Conservation (phyloP, 2,113 vertebrate genomes). For the Megaceryle torquata region DNA sequence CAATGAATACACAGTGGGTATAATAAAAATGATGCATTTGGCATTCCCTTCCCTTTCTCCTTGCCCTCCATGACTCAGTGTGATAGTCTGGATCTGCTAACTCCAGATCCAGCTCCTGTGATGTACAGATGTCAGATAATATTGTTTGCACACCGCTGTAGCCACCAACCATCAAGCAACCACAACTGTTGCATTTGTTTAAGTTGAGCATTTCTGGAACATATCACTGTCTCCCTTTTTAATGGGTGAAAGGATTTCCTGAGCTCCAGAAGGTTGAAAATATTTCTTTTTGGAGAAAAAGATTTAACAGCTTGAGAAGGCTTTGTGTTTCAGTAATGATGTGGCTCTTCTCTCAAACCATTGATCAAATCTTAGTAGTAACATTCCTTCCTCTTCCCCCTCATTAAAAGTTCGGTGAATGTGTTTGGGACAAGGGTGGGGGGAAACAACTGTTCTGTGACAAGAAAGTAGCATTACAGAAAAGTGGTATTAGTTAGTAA, state of each 20-base stretch:
- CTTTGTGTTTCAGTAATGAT: slow-evolving; percentile 61
- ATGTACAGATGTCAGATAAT: slow-evolving; percentile 9
- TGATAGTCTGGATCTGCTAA: slow-evolving; percentile 46
- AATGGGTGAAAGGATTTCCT: slow-evolving; percentile 13
- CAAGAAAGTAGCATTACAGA: background rate
- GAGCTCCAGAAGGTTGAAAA: background rate
- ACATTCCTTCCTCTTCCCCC: slow-evolving; percentile 53
- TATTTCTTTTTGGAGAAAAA: background rate
- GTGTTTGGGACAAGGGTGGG: slow-evolving; percentile 13
- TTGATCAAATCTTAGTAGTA: background rate
- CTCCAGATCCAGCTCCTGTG: slow-evolving; percentile 42
- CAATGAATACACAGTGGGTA: slow-evolving; percentile 77
- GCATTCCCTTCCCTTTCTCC: slow-evolving; percentile 56
- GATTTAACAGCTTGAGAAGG: background rate
- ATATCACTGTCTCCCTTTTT: slow-evolving; percentile 34
- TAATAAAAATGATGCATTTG: slow-evolving; percentile 57
- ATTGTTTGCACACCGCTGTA: background rate
- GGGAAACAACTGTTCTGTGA: background rate
- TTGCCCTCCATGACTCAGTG: slow-evolving; percentile 42
- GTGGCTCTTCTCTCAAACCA: slow-evolving; percentile 24
- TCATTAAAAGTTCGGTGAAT: slow-evolving; percentile 49
- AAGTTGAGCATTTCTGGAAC: slow-evolving; percentile 46
- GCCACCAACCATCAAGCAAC: slow-evolving; percentile 1
- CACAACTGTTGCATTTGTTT: slow-evolving; percentile 24
- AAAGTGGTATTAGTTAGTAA: background rate